Base-by-base conservation (phyloP, 2,888 invertebrate species). In the Salpingus planirostris region DNA sequence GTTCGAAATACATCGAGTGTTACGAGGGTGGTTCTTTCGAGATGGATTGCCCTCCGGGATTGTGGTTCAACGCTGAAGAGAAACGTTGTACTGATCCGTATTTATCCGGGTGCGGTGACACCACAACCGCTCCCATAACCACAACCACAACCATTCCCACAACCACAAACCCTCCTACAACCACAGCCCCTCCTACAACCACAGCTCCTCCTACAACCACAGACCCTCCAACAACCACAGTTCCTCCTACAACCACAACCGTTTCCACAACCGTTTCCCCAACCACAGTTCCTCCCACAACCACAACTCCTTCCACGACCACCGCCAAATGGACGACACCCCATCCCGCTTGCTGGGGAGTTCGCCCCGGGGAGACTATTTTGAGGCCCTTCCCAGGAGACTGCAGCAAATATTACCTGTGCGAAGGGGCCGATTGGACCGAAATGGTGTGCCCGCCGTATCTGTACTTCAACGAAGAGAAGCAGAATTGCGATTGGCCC, bases 1-100 rank as follows among this genome's bases (percentile, higher is more conserved):
- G 36, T 15, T 23, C 23, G 2, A 33, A 28, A 15, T 36, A 31
- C 23, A 27, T 28, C 11, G 32, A 36, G 22, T 36, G 36, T 29
- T 33, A 24, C 21, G 11, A 28, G 5, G 36, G 33, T 3, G 27
- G 27, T 11, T 27, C 24, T 3, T 22, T 15, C 18, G 2, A 24
- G 7, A 27, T 27, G 23, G 11, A 11, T 5, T 36, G 36, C 21
- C 32, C 24, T 7, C 5, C 11, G 2, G 30, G 24, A 4, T 13
- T 11, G 4, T 24, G 10, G 13, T 30, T 24, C 21, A 11, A 29
- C 12, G 10, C 4, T 5, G 10, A 8, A 10, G 8, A 10, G 5
- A 23, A 23, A 10, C 23, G 11, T 4, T 23, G 23, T 11, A 11
- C 5, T 8, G 5, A 10, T 10, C 23, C 23, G 4, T 6, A 23